phyloP scores from a whole-genome alignment of 1,140 invertebrate species.

The Pseudomyrmex sp. region DNA sequence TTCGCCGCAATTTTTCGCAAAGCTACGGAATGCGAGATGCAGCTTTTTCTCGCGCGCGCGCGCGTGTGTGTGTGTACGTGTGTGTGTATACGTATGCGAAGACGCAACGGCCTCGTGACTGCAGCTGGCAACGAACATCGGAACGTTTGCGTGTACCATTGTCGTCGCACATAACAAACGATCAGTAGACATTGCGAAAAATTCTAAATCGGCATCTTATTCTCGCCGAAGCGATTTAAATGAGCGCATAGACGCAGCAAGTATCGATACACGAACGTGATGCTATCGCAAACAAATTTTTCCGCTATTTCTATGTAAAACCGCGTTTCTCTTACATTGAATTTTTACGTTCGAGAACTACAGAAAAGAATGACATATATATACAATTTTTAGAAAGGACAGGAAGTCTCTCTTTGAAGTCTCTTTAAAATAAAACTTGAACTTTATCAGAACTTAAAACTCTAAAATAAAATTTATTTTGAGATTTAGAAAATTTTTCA shows the following conservation, averaged over 20 bases:
- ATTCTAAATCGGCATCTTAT: conserved; percentile 31
- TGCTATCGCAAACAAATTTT: not conserved
- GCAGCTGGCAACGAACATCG: not conserved
- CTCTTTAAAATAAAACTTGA: no score
- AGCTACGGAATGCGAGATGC: conserved; percentile 40
- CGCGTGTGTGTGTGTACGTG: no score
- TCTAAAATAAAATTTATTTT: no score
- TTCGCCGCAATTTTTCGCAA: conserved; percentile 39
- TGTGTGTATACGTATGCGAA: not conserved
- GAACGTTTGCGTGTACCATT: conserved; percentile 2
- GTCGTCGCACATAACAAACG: conserved; percentile 35
- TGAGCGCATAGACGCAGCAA: not conserved
- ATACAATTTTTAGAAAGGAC: not conserved
- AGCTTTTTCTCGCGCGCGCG: not conserved
- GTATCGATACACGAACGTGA: conserved; percentile 1
- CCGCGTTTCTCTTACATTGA: not conserved
- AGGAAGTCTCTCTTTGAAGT: no score
- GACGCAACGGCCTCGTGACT: not conserved
- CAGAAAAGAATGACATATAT: not conserved
- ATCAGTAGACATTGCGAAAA: conserved; percentile 37
- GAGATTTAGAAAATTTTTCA: no score
- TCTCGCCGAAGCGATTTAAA: conserved; percentile 11
- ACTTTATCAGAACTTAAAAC: no score
- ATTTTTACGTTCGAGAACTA: not conserved
- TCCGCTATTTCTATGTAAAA: conserved; percentile 24